Conservation (phyloP, 2,797 vertebrate species). For the Gymnothorax reevesii region DNA sequence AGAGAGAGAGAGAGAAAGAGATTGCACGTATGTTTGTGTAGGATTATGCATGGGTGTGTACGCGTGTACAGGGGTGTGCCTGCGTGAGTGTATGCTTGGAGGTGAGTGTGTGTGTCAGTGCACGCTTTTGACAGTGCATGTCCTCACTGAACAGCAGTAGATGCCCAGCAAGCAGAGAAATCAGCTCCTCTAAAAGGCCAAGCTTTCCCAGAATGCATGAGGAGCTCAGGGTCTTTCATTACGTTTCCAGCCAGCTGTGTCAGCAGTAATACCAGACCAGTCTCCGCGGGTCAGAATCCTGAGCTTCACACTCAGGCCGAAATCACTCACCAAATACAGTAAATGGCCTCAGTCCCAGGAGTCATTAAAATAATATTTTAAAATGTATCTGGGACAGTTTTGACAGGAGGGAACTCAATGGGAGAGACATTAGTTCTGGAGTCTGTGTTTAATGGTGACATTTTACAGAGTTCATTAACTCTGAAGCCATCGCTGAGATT, state of each 20-base stretch:
- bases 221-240: not conserved
- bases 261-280: not conserved
- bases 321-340: not conserved
- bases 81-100: not conserved
- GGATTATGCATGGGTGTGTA: not conserved
- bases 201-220: not conserved
- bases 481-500: not conserved
- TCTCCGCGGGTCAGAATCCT: not conserved
- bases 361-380: not conserved
- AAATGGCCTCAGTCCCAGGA: not conserved
- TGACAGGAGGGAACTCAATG: not conserved
- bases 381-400: not conserved
- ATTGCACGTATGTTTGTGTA: not conserved
- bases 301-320: not conserved
- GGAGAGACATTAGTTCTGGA: not conserved
- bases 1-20: not conserved
- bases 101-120: not conserved
- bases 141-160: not conserved
- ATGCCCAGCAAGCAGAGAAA: not conserved
- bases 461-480: not conserved
- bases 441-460: not conserved
- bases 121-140: no score
- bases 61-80: not conserved
- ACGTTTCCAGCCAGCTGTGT: not conserved
- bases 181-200: not conserved